These are phyloP conservation scores for Sciurus niger DNA, from an alignment of 2,113 vertebrate genomes.

Conservation along the genomic window DNA sequence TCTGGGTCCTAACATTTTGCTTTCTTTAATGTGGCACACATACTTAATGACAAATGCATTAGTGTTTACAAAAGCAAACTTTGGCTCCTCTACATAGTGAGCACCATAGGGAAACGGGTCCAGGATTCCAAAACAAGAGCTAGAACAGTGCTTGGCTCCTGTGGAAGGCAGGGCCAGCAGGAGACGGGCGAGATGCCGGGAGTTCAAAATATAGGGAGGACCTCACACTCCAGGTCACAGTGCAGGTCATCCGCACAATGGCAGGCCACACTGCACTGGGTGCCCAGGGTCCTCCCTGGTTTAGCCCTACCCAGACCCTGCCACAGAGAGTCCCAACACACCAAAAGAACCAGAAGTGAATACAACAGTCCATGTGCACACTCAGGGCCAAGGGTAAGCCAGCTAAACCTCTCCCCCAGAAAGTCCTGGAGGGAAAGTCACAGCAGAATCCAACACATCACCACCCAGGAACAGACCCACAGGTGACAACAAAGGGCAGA, in stretches of 20 bases:
- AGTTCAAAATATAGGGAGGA: not conserved
- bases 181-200: accelerated
- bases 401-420: not conserved
- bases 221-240: not conserved
- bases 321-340: not conserved
- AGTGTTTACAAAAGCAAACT: not conserved
- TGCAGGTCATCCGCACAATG: not conserved
- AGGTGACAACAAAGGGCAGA: accelerated
- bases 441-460: accelerated
- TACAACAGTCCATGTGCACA: not conserved
- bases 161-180: too few relatives aligned
- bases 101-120: not conserved
- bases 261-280: too few relatives aligned
- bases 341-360: not conserved
- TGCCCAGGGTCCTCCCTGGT: not conserved
- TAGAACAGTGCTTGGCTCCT: not conserved
- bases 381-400: not conserved
- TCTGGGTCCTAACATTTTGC: not conserved
- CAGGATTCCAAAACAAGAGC: not conserved
- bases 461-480: not conserved
- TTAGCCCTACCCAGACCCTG: not conserved
- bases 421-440: not conserved
- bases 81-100: not conserved
- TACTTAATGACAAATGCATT: too few relatives aligned
- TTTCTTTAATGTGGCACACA: not conserved